Percentiles rank a stretch among this genome's conserved stretches.
These are phyloP conservation scores for Tetraodon nigroviridis DNA, from an alignment of 2,113 vertebrate species.

Conservation along the genomic window DNA sequence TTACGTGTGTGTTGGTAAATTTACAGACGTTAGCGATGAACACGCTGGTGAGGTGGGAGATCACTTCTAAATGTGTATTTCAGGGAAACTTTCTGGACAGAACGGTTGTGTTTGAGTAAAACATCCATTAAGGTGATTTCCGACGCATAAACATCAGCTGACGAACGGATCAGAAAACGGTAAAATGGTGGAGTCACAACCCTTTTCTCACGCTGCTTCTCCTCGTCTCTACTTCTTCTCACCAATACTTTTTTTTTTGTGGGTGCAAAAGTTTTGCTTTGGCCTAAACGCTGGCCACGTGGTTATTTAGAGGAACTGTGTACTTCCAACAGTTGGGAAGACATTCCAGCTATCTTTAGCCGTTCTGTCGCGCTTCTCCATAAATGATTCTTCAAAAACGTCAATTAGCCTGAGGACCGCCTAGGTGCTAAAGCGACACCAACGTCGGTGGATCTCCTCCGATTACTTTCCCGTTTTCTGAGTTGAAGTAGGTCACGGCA, in stretches of 20 bases:
- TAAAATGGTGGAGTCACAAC: not conserved
- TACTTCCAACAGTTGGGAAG: not conserved
- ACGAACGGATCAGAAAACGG: not conserved
- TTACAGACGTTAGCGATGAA: too few species aligned
- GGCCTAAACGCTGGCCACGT: slow-evolving; percentile 1
- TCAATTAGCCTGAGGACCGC: too few species aligned
- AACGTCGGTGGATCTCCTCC: not conserved
- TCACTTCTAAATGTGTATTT: too few species aligned
- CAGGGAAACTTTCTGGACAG: not conserved
- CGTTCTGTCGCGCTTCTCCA: not conserved
- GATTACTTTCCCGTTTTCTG: slow-evolving; percentile 26
- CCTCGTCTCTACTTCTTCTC: not conserved
- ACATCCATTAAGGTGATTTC: slow-evolving; percentile 2
- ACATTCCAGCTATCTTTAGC: not conserved
- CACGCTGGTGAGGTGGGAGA: too few species aligned
- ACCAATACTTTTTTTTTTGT: slow-evolving; percentile 10
- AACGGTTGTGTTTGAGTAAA: not conserved
- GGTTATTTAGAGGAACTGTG: slow-evolving; percentile 25
- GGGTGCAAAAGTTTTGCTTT: slow-evolving; percentile 8
- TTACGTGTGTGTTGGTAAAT: too few species aligned
- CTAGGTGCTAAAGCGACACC: too few species aligned
- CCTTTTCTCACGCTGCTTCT: not conserved
- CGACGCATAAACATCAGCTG: not conserved
- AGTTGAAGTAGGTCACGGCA: slow-evolving; percentile 52
- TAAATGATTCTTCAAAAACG: too few species aligned